Conservation (phyloP, 2,113 vertebrate species). For the Antechinus flavipes region DNA sequence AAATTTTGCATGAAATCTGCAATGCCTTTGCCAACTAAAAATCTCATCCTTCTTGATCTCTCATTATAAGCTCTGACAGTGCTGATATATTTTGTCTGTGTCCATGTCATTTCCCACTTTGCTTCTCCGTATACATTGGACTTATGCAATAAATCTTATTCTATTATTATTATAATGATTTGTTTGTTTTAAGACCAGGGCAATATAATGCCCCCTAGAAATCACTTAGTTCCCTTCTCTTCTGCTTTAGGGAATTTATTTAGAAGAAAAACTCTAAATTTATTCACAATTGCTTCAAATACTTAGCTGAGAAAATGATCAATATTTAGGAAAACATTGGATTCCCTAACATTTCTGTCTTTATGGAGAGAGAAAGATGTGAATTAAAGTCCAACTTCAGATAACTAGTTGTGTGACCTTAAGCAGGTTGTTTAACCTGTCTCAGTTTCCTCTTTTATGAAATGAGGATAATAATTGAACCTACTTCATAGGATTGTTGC, state of each 20-base stretch:
- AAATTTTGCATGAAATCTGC: neutral
- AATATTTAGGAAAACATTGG: neutral
- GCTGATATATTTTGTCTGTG: neutral
- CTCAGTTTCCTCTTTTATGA: neutral
- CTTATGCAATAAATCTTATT: neutral
- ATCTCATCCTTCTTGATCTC: neutral
- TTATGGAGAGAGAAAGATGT: neutral
- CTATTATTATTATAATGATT: neutral
- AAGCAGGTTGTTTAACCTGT: neutral
- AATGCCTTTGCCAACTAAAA: neutral
- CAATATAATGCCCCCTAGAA: neutral
- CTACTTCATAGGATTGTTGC: neutral
- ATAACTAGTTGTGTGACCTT: neutral
- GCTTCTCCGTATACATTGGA: neutral
- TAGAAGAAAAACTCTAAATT: neutral
- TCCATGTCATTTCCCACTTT: neutral
- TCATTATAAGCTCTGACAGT: neutral
- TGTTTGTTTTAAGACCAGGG: neutral
- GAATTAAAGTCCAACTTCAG: neutral
- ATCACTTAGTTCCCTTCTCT: neutral
- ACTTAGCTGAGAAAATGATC: neutral
- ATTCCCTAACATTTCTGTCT: neutral
- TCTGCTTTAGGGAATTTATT: neutral
- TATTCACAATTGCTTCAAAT: neutral
- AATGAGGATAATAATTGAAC: neutral